Percentiles rank a stretch among this genome's conserved stretches.
phyloP scores from a whole-genome alignment of 30 jellyfish, hydroid and myxozoan genomes.

The Cassiopea andromeda region DNA sequence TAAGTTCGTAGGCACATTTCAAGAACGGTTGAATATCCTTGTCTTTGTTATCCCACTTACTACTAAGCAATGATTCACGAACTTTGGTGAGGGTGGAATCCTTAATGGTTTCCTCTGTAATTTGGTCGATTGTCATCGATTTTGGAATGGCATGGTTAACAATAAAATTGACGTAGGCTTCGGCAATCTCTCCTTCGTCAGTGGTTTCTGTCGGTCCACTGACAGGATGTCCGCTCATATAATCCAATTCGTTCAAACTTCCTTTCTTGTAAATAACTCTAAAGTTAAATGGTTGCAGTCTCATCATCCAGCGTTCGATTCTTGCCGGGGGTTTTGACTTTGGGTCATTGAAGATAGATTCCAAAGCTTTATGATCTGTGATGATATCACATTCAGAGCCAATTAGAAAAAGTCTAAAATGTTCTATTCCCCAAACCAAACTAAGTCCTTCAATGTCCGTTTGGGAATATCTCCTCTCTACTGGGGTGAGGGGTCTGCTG shows the following conservation, averaged over 20 bases:
- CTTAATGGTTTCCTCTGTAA: neutral
- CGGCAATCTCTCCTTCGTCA: conserved; percentile 24
- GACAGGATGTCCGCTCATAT: conserved; percentile 41
- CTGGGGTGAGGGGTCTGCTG: neutral
- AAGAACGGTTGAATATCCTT: no score
- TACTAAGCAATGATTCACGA: no score
- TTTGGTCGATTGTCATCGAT: conserved; percentile 17
- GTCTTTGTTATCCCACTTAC: no score
- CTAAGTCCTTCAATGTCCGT: neutral
- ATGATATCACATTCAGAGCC: conserved; percentile 43
- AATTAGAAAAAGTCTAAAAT: conserved; percentile 24
- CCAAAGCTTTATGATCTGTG: conserved; percentile 44
- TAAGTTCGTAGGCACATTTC: no score
- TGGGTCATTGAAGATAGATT: conserved; percentile 34
- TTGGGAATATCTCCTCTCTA: neutral
- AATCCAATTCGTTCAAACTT: neutral
- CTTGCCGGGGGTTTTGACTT: conserved; percentile 26
- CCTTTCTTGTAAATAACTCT: conserved; percentile 12
- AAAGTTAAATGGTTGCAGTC: conserved; percentile 23
- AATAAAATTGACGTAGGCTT: conserved; percentile 10
- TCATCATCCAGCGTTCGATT: conserved; percentile 18
- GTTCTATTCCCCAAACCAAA: conserved; percentile 39
- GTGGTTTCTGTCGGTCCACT: neutral
- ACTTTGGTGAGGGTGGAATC: neutral
- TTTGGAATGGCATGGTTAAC: neutral